Base-by-base conservation (phyloP, 92 coral and sea anemone species). In the Anthopleura xanthogrammica region DNA sequence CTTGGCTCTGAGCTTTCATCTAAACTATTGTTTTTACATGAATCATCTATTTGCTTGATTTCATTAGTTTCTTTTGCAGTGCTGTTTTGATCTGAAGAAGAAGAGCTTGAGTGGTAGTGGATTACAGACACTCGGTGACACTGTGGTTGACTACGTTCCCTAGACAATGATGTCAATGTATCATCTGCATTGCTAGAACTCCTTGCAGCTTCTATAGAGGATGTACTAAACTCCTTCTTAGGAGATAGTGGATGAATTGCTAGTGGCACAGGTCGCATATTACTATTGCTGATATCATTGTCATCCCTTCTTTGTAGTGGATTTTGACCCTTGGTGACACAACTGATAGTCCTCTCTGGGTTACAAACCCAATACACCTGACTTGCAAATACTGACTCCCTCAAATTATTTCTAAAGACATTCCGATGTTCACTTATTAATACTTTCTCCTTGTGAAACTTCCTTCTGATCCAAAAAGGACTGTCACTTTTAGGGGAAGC, bases 51-150 rank as follows among this genome's bases (percentile, higher is more conserved):
- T 29, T 29, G 36, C 36, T 43, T 52, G 60, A 11, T 50, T 77
- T 23, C 64, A 77, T 17, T 55, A 8, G 8, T 77, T 52, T 66
- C 64, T 81, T 81, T 55, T 13, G 2, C 20, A 0, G 65, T 39
- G 41, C 12, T 48, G 20, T 62, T 77, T 65, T 86, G 88, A 52
- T 52, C 71, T 20, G 80, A 74, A 41, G 77, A 19, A 48, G 19
- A n/a, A 9, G 83, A 52, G 39, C 95, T 91, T 65, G 93, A 90
- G 66, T 89, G 93, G 24, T 87, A 93, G 79, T 91, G 95, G 16
- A 93, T 93, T 56, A 93, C 98, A 1, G 98, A 89, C 75, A 93
- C 98, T 5, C 95, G 85, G 22, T 93, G 95, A 74, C 98, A 93
- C 17, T 50, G 77, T 56, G 74, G 55, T 12, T n/a, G n/a, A 8